Conservation (phyloP, 2,888 invertebrate genomes). For the Microplitis deprimator region DNA sequence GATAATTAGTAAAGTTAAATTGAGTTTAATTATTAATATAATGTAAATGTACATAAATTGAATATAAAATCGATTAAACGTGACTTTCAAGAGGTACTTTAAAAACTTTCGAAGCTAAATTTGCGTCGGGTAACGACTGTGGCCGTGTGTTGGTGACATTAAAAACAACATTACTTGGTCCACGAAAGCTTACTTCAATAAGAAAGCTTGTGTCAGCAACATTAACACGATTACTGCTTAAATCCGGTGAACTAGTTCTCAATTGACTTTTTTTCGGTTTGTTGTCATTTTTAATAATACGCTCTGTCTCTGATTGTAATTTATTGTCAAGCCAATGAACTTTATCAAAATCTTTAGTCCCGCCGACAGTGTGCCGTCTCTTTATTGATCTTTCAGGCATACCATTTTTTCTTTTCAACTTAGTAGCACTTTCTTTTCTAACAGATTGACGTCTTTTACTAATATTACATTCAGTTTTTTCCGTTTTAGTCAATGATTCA, state of each 20-base stretch:
- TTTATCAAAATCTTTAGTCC: slow-evolving; percentile 88
- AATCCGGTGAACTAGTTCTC: slow-evolving; percentile 77
- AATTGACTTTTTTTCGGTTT: slow-evolving; percentile 74
- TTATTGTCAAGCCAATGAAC: slow-evolving; percentile 75
- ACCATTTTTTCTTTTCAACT: slow-evolving; percentile 83
- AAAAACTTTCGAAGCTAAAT: slow-evolving; percentile 71
- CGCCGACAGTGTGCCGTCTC: slow-evolving; percentile 92
- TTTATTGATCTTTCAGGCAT: slow-evolving; percentile 88
- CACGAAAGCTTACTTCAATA: slow-evolving; percentile 73
- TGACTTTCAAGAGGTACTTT: slow-evolving; percentile 76
- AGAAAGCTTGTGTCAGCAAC: slow-evolving; percentile 69
- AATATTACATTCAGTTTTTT: slow-evolving; percentile 85
- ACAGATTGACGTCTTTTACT: slow-evolving; percentile 77
- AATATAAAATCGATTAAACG: slow-evolving; percentile 67
- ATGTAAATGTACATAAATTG: background rate
- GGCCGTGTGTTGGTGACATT: slow-evolving; percentile 73
- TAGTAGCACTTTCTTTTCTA: slow-evolving; percentile 74
- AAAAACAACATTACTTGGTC: slow-evolving; percentile 73
- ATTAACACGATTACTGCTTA: slow-evolving; percentile 70
- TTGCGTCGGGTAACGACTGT: slow-evolving; percentile 73
- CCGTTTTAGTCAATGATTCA: slow-evolving; percentile 79
- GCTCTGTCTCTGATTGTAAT: slow-evolving; percentile 71
- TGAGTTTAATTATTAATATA: too few relatives aligned
- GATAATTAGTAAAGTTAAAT: too few relatives aligned
- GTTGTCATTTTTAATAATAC: slow-evolving; percentile 72